Conservation (phyloP, 2,888 invertebrate species). For the Aleiodes testaceus region DNA sequence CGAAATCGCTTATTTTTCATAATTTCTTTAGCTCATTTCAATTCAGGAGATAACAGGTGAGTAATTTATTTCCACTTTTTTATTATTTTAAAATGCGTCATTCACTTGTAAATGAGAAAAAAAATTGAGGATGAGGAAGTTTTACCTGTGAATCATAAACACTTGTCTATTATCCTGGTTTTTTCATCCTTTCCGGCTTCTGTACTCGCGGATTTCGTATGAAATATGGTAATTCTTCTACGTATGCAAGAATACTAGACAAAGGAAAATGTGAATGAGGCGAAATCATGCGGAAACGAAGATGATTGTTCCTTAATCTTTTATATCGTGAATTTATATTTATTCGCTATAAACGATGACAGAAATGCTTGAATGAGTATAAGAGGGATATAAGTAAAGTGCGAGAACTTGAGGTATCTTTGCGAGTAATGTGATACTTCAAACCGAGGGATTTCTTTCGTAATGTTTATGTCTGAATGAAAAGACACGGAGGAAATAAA, state of each 20-base stretch:
- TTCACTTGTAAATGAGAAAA: background rate
- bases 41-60: no score
- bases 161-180: background rate
- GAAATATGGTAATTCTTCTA: background rate
- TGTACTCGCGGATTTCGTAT: background rate
- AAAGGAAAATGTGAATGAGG: background rate
- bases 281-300: background rate
- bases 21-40: background rate
- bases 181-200: conserved; percentile 2
- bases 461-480: background rate
- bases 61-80: no score
- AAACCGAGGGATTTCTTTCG: conserved; percentile 6
- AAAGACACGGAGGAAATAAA: background rate
- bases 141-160: background rate
- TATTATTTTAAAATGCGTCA: no score
- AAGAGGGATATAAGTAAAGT: no score
- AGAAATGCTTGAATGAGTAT: no score
- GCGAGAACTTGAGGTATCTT: background rate
- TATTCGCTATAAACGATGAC: no score
- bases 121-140: conserved; percentile 7
- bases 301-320: background rate
- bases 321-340: no score
- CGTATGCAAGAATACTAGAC: no score
- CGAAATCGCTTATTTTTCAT: background rate
- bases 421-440: conserved; percentile 21